Conservation (phyloP, 2,888 invertebrate species). For the Dasypogon diadema region DNA sequence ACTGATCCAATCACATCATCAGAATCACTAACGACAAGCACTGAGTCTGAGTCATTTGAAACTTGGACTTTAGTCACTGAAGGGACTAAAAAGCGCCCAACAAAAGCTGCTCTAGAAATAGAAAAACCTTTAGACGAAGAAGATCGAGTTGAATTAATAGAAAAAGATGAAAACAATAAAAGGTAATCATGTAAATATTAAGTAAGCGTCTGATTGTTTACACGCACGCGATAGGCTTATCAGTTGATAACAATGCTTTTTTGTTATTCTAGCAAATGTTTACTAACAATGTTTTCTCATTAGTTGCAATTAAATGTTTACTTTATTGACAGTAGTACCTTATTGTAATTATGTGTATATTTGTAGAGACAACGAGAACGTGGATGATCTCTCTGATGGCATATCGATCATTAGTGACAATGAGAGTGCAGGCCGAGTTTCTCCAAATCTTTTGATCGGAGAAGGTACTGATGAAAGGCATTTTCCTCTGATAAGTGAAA, state of each 20-base stretch:
- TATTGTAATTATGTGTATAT: conserved; percentile 67
- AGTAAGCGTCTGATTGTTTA: no score
- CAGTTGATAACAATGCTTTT: not conserved
- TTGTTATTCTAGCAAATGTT: not conserved
- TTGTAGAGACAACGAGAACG: conserved; percentile 35
- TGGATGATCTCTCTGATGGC: conserved; percentile 66
- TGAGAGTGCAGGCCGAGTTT: conserved; percentile 64
- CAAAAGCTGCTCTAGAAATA: not conserved
- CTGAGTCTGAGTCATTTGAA: conserved; percentile 62
- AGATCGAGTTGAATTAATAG: not conserved
- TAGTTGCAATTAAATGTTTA: not conserved
- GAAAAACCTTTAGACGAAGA: not conserved
- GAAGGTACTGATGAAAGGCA: not conserved
- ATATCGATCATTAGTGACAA: conserved; percentile 68
- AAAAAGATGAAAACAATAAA: conserved; percentile 11
- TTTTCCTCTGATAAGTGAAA: not conserved
- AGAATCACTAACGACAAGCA: conserved; percentile 58
- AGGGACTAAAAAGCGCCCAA: conserved; percentile 48
- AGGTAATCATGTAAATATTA: not conserved
- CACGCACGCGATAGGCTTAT: not conserved
- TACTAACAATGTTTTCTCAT: not conserved
- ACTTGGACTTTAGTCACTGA: conserved; percentile 65
- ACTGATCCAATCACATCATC: not conserved
- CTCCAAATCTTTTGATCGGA: conserved; percentile 60
- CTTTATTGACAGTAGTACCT: no score